A percentile compares a stretch with the other conserved stretches of the same genome.
Evolutionary conservation across 2,888 invertebrate species (phyloP).

Genomic region (Melinopterus prodromus): DNA sequence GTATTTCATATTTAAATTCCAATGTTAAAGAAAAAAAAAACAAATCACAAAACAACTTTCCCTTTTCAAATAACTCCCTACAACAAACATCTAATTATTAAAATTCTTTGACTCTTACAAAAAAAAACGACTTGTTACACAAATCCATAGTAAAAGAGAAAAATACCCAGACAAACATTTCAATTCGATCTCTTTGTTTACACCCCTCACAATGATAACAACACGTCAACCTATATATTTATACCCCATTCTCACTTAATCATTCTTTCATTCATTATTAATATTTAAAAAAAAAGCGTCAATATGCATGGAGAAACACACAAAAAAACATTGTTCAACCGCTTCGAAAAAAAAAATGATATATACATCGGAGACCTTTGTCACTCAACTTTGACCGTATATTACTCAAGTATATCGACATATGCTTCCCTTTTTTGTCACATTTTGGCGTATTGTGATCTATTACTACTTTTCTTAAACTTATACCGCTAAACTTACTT

Average conservation of each 20-base stretch:
- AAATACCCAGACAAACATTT: not conserved
- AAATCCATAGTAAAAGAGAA: not conserved
- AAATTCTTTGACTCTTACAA: not conserved
- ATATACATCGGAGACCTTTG: not conserved
- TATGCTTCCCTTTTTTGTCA: not conserved
- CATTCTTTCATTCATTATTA: too few species aligned
- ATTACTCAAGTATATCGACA: not conserved
- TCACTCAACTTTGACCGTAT: not conserved
- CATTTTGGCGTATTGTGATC: not conserved
- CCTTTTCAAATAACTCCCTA: not conserved
- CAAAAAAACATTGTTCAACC: too few species aligned
- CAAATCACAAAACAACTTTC: too few species aligned
- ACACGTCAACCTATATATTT: too few species aligned
- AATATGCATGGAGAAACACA: too few species aligned
- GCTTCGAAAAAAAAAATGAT: too few species aligned
- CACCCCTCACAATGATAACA: not conserved
- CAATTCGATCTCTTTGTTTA: not conserved
- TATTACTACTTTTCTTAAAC: not conserved
- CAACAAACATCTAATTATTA: not conserved
- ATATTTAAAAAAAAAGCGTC: too few species aligned
- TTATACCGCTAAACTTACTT: too few species aligned
- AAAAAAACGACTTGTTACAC: not conserved
- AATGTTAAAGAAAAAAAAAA: too few species aligned
- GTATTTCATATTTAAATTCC: too few species aligned
- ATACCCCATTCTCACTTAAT: too few species aligned